A percentile compares a stretch with the other conserved stretches of the same genome.
Conservation (phyloP, 1,140 invertebrate species). For the Atta colombica region DNA sequence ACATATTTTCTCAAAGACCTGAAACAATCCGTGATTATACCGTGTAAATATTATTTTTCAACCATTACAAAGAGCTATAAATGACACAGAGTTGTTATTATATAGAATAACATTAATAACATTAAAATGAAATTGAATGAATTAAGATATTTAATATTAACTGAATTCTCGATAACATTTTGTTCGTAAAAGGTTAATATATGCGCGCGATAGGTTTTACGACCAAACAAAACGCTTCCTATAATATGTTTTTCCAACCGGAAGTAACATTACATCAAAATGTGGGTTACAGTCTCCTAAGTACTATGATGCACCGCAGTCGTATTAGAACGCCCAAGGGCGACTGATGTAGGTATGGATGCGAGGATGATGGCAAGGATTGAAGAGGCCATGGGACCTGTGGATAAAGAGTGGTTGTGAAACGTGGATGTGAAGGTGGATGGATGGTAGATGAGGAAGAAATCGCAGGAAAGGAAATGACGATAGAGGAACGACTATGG, state of each 20-base stretch:
- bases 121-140: background rate
- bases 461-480: slow-evolving; percentile 74
- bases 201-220: slow-evolving; percentile 2
- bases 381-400: background rate
- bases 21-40: slow-evolving; percentile 9
- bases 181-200: background rate
- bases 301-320: slow-evolving; percentile 64
- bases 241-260: slow-evolving; percentile 65
- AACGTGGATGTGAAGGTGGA: slow-evolving; percentile 44
- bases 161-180: background rate
- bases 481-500: slow-evolving; percentile 64
- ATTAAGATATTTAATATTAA: background rate
- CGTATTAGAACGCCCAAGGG: slow-evolving; percentile 73
- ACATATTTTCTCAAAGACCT: slow-evolving; percentile 36
- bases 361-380: slow-evolving; percentile 15
- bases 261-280: slow-evolving; percentile 72
- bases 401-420: slow-evolving; percentile 26
- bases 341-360: slow-evolving; percentile 39
- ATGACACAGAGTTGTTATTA: background rate
- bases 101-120: background rate
- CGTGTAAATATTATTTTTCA: slow-evolving; percentile 21
- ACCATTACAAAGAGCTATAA: background rate
- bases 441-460: slow-evolving; percentile 60
- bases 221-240: slow-evolving; percentile 28
- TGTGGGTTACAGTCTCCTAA: slow-evolving; percentile 76